Evolutionary conservation across 2,113 vertebrate genomes (phyloP), one percentile per base, ranked within the genome.

Genomic region (Nibea albiflora): DNA sequence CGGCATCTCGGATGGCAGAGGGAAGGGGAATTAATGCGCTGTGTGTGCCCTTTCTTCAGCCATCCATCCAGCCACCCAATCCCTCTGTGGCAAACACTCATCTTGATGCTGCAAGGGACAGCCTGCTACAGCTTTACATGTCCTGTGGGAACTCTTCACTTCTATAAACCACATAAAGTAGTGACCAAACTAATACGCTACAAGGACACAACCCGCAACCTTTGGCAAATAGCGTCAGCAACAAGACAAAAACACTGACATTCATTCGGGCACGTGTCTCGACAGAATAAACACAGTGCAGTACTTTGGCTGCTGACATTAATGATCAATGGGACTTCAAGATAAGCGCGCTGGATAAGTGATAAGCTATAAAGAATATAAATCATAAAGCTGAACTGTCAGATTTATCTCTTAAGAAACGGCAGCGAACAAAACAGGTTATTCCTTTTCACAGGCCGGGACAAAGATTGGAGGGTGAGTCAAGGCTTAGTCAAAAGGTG

Each of bases 11-110:
- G 86, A 89, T 81, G 83, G 90, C 78, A 89, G 85, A 89, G 64
- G 75, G 79, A 80, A 82, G 64, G 79, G 89, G 79, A 93, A 92
- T 93, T 88, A 89, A 90, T 91, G 85, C 86, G 81, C 78, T 88
- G 62, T 69, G 66, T 5, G 22, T 84, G 70, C 61, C 57, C 74
- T 89, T 86, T 89, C 73, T 83, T 83, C 58, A 49, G 68, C 62
- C 74, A 73, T 57, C 15, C 73, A 76, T 78, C 65, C 57, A 65
- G 31, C 57, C 35, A 31, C 42, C 54, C 75, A 35, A 78, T 83
- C 78, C 73, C 61, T 77, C 67, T 39, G 50, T 42, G 58, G 68
- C 71, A 80, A 79, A 87, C 83, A 60, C 77, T 63, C 65, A 24
- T 63, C 49, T 15, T 67, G 58, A 71, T 82, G 39, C 68, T 70